Percentiles rank a stretch among this genome's conserved stretches.
These are phyloP conservation scores for Thumatha senex DNA, from an alignment of 2,888 invertebrate species.

Conservation along the genomic window DNA sequence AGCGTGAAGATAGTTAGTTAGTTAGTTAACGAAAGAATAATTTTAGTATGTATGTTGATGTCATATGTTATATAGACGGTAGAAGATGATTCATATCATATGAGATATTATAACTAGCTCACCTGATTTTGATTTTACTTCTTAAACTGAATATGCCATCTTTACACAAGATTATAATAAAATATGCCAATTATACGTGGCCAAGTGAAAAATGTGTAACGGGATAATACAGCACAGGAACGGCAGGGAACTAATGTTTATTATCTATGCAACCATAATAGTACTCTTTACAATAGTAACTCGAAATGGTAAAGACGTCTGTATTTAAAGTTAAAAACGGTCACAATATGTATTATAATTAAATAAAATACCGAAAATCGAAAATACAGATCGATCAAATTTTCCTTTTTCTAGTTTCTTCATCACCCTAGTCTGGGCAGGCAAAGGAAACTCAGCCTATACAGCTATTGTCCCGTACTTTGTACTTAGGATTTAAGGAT, in stretches of 20 bases:
- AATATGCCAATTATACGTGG: constrained; percentile 62
- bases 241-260: background rate
- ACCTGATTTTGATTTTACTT: constrained; percentile 23
- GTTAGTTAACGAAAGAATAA: no score
- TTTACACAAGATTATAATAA: constrained; percentile 27
- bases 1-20: no score
- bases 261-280: background rate
- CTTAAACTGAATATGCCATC: constrained; percentile 42
- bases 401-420: no score
- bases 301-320: no score
- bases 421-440: no score
- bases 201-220: constrained; percentile 45
- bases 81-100: constrained; percentile 30
- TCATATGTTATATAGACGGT: constrained; percentile 42
- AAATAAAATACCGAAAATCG: no score
- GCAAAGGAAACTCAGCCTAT: no score
- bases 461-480: no score
- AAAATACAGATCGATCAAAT: constrained; percentile 17
- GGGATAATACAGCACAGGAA: constrained; percentile 24
- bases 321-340: constrained; percentile 6
- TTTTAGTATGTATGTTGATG: constrained; percentile 50
- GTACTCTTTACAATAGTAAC: background rate
- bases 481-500: no score
- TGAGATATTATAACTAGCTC: constrained; percentile 8
- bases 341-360: no score